These are phyloP conservation scores for Mixornis gularis DNA, from an alignment of 2,113 vertebrate genomes.

Conservation along the genomic window DNA sequence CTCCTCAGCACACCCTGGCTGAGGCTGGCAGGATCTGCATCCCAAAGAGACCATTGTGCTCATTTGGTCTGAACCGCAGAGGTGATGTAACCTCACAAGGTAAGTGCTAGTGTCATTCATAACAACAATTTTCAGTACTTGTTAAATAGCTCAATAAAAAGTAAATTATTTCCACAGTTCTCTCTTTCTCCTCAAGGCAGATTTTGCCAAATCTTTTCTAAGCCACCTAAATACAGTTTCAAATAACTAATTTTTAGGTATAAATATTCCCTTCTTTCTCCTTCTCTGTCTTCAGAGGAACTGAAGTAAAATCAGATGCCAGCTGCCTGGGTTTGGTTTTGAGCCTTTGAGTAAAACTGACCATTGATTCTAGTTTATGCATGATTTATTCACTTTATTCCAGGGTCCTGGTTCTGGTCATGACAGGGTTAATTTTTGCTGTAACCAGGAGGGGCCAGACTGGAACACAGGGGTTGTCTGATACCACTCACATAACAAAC, in stretches of 20 bases:
- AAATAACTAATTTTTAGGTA: background rate
- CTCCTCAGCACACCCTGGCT: background rate
- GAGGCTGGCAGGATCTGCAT: background rate
- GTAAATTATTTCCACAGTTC: background rate
- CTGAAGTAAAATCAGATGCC: background rate
- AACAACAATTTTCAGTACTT: background rate
- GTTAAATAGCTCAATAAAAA: background rate
- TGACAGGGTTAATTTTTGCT: background rate
- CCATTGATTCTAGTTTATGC: background rate
- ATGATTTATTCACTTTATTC: background rate
- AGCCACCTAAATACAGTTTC: background rate
- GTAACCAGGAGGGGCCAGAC: background rate
- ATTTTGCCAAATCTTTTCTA: background rate
- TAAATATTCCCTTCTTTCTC: background rate
- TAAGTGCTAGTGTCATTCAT: accelerated
- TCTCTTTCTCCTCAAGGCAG: background rate
- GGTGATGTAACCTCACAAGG: accelerated
- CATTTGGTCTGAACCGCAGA: background rate
- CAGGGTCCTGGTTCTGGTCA: background rate
- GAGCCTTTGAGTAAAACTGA: background rate
- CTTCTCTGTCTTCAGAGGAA: background rate
- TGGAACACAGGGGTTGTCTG: background rate
- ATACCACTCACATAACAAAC: accelerated
- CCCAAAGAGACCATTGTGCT: background rate
- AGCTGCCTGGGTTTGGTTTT: background rate